Percentiles rank a stretch among this genome's conserved stretches.
phyloP scores from a whole-genome alignment of 2,797 vertebrate species.

The Tamandua tetradactyla region DNA sequence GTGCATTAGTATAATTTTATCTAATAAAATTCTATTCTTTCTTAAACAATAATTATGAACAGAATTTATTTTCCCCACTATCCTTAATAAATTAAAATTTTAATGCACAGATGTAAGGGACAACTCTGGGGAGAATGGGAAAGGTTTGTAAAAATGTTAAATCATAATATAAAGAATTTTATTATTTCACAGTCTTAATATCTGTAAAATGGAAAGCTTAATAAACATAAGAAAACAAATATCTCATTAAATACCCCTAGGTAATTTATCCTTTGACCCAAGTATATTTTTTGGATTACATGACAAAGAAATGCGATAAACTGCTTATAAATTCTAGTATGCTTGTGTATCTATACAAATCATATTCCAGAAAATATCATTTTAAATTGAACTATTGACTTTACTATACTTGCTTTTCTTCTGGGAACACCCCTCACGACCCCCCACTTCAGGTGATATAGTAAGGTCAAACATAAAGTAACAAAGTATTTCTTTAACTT shows the following conservation, averaged over 20 bases:
- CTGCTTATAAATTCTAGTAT: slow-evolving; percentile 35
- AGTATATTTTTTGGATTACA: slow-evolving; percentile 48
- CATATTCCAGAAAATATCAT: slow-evolving; percentile 41
- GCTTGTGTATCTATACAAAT: neutral
- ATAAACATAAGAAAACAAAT: slow-evolving; percentile 54
- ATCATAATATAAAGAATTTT: slow-evolving; percentile 30
- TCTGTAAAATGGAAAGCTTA: slow-evolving; percentile 4
- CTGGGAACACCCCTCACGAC: accelerated
- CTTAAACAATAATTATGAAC: slow-evolving; percentile 46
- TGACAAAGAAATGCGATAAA: slow-evolving; percentile 26
- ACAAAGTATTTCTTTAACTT: slow-evolving; percentile 14
- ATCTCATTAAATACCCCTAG: slow-evolving; percentile 37
- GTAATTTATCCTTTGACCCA: slow-evolving; percentile 60
- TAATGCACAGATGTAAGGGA: neutral
- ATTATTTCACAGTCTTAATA: slow-evolving; percentile 12
- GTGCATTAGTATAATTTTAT: slow-evolving; percentile 19
- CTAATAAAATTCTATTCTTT: slow-evolving; percentile 25
- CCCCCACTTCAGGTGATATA: neutral
- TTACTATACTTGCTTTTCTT: neutral
- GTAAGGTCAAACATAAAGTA: neutral
- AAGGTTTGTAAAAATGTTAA: slow-evolving; percentile 32
- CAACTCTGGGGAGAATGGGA: neutral
- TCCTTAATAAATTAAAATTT: slow-evolving; percentile 32
- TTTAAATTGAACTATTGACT: neutral
- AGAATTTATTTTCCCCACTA: slow-evolving; percentile 26